Evolutionary conservation across 2,888 invertebrate genomes (phyloP).

Genomic region (Oscheius sp.): DNA sequence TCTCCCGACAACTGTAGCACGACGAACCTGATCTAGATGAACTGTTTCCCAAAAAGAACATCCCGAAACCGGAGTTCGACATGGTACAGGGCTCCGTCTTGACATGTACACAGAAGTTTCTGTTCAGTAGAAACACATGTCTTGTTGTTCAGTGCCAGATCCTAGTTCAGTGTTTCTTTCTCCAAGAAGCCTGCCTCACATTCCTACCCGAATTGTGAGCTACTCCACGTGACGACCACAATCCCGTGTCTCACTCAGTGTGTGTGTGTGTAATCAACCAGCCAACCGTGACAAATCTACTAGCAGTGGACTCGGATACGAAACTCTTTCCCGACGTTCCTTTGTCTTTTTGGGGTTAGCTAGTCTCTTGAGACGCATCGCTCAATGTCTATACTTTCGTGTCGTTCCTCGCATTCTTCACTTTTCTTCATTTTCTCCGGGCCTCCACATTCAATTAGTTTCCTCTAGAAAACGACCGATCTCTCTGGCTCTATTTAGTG

Average conservation of each 20-base stretch:
- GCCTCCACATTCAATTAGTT: neutral
- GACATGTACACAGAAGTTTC: too few species aligned
- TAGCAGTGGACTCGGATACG: neutral
- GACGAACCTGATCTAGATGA: too few species aligned
- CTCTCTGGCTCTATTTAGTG: too few species aligned
- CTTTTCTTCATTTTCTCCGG: neutral
- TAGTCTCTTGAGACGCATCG: constrained; percentile 2
- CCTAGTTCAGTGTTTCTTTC: too few species aligned
- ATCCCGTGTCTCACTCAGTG: neutral
- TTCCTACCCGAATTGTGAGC: neutral
- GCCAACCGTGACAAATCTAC: constrained; percentile 25
- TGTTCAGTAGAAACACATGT: too few species aligned
- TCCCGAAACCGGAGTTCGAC: too few species aligned
- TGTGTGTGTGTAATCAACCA: constrained; percentile 14
- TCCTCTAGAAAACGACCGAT: neutral
- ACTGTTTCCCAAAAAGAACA: too few species aligned
- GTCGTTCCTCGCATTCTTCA: constrained; percentile 32
- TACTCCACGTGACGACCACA: constrained; percentile 15
- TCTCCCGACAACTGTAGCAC: too few species aligned
- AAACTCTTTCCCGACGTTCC: neutral
- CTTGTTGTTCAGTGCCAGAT: too few species aligned
- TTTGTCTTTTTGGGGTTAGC: neutral
- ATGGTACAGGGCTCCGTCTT: too few species aligned
- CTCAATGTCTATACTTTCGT: constrained; percentile 28
- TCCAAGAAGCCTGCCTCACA: too few species aligned